Evolutionary conservation across 2,797 vertebrate species (phyloP).

Genomic region (Chaetodon trifasciatus): DNA sequence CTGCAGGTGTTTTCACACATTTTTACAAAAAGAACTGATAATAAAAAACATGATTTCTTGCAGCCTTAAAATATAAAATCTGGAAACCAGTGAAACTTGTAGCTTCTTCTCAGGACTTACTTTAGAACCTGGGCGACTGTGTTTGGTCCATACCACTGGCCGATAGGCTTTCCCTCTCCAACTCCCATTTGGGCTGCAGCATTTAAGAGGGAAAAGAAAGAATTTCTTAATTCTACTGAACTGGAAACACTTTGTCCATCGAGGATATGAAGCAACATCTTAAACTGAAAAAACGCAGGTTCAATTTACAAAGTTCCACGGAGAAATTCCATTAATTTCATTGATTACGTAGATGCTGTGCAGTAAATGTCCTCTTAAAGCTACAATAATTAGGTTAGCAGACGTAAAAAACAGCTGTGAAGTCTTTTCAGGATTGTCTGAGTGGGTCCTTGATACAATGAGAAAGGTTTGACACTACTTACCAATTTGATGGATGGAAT

Average conservation of each 20-base stretch:
- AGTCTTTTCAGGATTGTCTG: background rate
- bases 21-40: background rate
- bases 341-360: background rate
- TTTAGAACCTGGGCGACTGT: slow-evolving; percentile 98
- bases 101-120: slow-evolving; percentile 83
- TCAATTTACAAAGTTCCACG: background rate
- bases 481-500: slow-evolving; percentile 99
- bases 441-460: background rate
- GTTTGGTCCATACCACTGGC: slow-evolving; percentile 99
- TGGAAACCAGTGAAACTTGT: background rate
- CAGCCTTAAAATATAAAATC: background rate
- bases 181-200: slow-evolving; percentile 98
- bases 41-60: slow-evolving; percentile 4
- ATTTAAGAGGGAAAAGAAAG: slow-evolving; percentile 32
- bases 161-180: slow-evolving; percentile 97
- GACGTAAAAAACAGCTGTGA: background rate
- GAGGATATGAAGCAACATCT: background rate
- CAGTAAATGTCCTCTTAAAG: background rate
- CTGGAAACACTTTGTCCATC: background rate
- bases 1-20: background rate
- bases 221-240: background rate
- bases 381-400: background rate
- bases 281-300: background rate
- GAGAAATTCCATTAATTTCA: background rate
- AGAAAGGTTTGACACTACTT: slow-evolving; percentile 52